Evolutionary conservation across 2,888 invertebrate species (phyloP).

Genomic region (Andrena chrysosceles): DNA sequence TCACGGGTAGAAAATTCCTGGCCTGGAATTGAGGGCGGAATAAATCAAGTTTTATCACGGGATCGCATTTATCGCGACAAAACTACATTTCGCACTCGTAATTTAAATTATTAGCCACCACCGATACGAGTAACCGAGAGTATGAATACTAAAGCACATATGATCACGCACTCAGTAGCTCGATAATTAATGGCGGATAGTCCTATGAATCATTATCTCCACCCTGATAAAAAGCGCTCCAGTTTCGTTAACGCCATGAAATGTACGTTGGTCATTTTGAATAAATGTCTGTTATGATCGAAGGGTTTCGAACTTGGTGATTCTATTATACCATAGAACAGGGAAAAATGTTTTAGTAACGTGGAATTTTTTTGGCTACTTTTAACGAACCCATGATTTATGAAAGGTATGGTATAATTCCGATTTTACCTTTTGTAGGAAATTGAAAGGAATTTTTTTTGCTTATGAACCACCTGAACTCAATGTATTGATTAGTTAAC

Average conservation of each 20-base stretch:
- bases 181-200: constrained; percentile 43
- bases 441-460: neutral
- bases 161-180: neutral
- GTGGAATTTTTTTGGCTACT: neutral
- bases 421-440: too few relatives aligned
- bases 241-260: neutral
- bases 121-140: constrained; percentile 6
- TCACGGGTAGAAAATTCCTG: constrained; percentile 11
- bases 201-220: constrained; percentile 36
- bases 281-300: constrained; percentile 6
- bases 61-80: constrained; percentile 27
- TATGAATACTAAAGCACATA: constrained; percentile 46
- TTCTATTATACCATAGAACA: neutral
- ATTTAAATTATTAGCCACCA: constrained; percentile 49
- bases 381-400: too few relatives aligned
- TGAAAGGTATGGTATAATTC: too few relatives aligned
- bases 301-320: constrained; percentile 1
- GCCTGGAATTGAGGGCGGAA: neutral
- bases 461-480: neutral
- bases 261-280: constrained; percentile 7
- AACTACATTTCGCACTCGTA: constrained; percentile 26
- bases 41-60: constrained; percentile 50
- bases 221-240: constrained; percentile 25
- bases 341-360: neutral
- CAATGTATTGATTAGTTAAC: too few relatives aligned